Conservation (phyloP, 2,888 invertebrate genomes). For the Nycteola revayana region DNA sequence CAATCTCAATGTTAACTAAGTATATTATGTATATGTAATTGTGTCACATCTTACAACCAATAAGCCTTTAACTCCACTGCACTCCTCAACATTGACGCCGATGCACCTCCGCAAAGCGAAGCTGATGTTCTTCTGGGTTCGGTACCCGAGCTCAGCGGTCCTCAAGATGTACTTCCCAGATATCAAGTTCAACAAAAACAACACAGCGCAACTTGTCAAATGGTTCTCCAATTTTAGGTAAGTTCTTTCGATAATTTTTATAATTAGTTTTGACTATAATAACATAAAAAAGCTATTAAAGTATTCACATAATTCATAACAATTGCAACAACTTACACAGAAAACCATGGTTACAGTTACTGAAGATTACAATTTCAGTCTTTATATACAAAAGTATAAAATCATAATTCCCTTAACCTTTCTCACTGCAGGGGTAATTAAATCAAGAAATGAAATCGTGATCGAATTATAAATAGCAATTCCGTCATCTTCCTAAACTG, state of each 20-base stretch:
- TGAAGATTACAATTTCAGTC: too few relatives aligned
- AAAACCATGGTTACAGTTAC: too few relatives aligned
- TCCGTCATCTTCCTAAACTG: slow-evolving; percentile 48
- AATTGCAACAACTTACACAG: too few relatives aligned
- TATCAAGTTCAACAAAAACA: slow-evolving; percentile 99
- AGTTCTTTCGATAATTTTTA: slow-evolving; percentile 60
- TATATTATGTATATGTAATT: slow-evolving; percentile 3
- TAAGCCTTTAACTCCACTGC: slow-evolving; percentile 89
- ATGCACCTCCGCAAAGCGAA: slow-evolving; percentile 99
- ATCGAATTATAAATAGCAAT: slow-evolving; percentile 55
- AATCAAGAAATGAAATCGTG: slow-evolving; percentile 21
- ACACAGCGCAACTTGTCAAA: slow-evolving; percentile 99
- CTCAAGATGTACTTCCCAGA: slow-evolving; percentile 99
- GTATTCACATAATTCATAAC: too few relatives aligned
- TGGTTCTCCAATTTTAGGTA: slow-evolving; percentile 99
- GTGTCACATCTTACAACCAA: slow-evolving; percentile 24
- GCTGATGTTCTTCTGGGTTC: slow-evolving; percentile 99
- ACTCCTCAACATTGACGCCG: slow-evolving; percentile 98
- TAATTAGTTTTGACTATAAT: too few relatives aligned
- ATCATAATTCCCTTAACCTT: too few relatives aligned
- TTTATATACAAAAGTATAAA: too few relatives aligned
- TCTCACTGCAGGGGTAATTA: too few relatives aligned
- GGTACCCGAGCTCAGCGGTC: slow-evolving; percentile 99
- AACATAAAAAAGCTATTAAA: too few relatives aligned
- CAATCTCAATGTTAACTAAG: slow-evolving; percentile 4